These are phyloP conservation scores for Lates japonicus DNA, from an alignment of 2,797 vertebrate genomes.

Conservation along the genomic window DNA sequence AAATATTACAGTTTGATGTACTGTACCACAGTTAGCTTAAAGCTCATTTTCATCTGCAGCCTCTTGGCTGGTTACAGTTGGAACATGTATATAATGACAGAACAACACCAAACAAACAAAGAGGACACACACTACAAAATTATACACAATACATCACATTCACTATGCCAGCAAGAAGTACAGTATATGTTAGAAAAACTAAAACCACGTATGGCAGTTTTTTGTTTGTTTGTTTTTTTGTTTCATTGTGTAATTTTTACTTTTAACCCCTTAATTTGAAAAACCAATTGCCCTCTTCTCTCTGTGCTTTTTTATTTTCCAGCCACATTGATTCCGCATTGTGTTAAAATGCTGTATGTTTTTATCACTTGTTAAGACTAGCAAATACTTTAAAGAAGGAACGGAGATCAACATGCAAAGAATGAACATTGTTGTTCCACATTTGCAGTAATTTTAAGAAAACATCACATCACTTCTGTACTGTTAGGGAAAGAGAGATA, in stretches of 20 bases:
- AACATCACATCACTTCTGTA: constrained; percentile 30
- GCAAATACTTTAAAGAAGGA: constrained; percentile 8
- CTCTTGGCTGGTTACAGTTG: background rate
- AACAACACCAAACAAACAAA: constrained; percentile 1
- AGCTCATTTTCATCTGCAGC: background rate
- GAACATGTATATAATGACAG: background rate
- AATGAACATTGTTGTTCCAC: constrained; percentile 17
- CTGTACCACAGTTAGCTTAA: background rate
- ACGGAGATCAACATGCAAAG: background rate
- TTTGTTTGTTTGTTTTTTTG: background rate
- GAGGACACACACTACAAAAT: background rate
- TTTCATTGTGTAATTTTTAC: background rate
- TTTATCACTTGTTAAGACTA: background rate
- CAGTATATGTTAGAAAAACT: background rate
- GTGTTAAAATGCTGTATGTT: constrained; percentile 6
- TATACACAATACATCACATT: background rate
- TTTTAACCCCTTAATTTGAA: background rate
- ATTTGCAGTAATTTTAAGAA: constrained; percentile 40
- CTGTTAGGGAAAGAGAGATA: constrained; percentile 57
- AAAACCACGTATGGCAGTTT: background rate
- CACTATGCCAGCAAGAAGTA: background rate
- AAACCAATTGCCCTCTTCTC: background rate
- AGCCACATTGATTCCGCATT: background rate
- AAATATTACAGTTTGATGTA: background rate
- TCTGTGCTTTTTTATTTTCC: background rate